Conservation (phyloP, 2,113 vertebrate genomes). For the Poecile atricapillus region DNA sequence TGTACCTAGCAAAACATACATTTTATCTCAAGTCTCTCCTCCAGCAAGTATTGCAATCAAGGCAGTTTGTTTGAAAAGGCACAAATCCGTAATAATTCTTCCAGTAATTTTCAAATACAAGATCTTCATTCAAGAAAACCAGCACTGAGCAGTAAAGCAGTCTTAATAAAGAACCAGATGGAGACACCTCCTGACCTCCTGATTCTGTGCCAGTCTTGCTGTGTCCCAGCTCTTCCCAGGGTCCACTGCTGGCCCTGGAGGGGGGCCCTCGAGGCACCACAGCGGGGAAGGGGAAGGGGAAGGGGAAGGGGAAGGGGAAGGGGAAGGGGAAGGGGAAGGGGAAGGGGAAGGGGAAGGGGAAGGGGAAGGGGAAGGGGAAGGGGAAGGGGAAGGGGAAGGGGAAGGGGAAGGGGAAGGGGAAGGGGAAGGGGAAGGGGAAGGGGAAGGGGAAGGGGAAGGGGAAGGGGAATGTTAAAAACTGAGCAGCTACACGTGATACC, state of each 20-base stretch:
- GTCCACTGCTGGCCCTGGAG: not conserved
- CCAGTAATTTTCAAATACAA: not conserved
- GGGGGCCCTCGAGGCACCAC: not conserved
- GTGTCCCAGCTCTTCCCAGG: not conserved
- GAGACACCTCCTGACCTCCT: not conserved
- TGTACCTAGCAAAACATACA: not conserved
- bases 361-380: too few species aligned
- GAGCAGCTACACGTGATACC: fast-evolving
- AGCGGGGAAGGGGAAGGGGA: not conserved
- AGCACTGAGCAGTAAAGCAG: not conserved
- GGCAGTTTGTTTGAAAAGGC: not conserved
- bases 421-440: too few species aligned
- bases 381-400: too few species aligned
- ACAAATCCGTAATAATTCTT: not conserved
- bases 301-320: too few species aligned
- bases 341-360: not conserved
- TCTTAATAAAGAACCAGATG: not conserved
- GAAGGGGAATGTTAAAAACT: not conserved
- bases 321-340: too few species aligned
- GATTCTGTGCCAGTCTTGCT: not conserved
- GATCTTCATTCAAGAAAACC: not conserved
- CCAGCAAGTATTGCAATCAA: not conserved
- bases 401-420: not conserved
- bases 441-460: too few species aligned
- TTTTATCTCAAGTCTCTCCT: not conserved